Evolutionary conservation across 1,140 invertebrate species (phyloP).

Genomic region (Macrostomum lignano): DNA sequence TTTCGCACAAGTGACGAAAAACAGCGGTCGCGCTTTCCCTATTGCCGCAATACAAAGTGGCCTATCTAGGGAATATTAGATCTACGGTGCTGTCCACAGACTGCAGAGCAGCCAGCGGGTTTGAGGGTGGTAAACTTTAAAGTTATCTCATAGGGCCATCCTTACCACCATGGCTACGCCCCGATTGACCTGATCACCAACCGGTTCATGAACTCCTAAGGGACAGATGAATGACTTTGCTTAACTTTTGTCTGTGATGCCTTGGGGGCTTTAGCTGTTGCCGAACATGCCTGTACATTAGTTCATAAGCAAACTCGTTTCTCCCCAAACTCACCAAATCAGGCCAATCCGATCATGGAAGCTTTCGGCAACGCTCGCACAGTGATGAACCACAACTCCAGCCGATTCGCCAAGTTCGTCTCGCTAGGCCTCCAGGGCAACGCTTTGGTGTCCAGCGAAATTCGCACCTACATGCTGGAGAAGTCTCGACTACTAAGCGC

Average conservation of each 20-base stretch:
- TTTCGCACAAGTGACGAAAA: no score
- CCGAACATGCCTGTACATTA: not conserved
- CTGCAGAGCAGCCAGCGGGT: no score
- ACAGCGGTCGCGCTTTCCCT: no score
- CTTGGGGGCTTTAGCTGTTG: not conserved
- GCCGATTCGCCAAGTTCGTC: slow-evolving; percentile 82
- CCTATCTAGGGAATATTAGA: no score
- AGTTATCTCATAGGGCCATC: no score
- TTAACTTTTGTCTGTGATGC: not conserved
- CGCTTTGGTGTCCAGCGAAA: slow-evolving; percentile 85
- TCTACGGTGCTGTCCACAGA: no score
- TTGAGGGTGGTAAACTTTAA: no score
- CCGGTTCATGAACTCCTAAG: no score
- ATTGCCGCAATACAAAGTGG: no score
- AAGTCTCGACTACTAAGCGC: slow-evolving; percentile 31
- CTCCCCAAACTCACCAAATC: not conserved
- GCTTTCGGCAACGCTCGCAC: slow-evolving; percentile 98
- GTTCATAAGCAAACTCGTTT: not conserved
- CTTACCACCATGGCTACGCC: no score
- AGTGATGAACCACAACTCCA: slow-evolving; percentile 89
- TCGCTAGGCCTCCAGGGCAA: slow-evolving; percentile 75
- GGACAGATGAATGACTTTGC: slow-evolving; percentile 1
- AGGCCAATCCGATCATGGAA: slow-evolving; percentile 38
- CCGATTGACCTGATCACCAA: no score
- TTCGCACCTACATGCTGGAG: slow-evolving; percentile 86